Base-by-base conservation (phyloP, 2,888 invertebrate genomes). In the Tiliacea citrago region DNA sequence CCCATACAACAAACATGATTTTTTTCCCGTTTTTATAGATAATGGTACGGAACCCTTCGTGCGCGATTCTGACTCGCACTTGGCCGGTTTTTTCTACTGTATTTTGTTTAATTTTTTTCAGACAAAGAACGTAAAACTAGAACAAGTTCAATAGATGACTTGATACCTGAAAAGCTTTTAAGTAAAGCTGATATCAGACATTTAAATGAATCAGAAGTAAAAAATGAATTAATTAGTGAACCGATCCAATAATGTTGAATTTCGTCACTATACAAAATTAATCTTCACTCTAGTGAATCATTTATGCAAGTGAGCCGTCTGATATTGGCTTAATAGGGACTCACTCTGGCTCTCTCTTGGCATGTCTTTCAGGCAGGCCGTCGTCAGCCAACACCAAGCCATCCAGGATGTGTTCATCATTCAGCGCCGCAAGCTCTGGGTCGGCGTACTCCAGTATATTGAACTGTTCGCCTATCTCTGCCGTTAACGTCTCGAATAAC, bases 381-480 rank as follows among this genome's bases (percentile, higher is more conserved):
- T 98, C 97, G 86, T 98, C 98, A 80, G 98, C 98, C 78, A 98
- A 96, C 92, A 99, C 99, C 69, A 99, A 96, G 76, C 98, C 98
- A 91, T 99, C 98, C 72, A 99, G 97, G 86, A 99, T 98, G 90
- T 98, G 98, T 53, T 98, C 98, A 76, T 98, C 98, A 81, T 98
- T 97, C 86, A 98, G 97, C 79, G 98, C 97, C 85, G 98, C 99
- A 70, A 99, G 95, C 94, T 99, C 99, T 0, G 99, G 99, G 96
- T 99, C 99, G 0, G 99, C 99, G 93, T 99, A 99, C 93, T 99
- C 99, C 82, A 99, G 95, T 89, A 99, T 99, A 93, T 99, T 99
- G 94, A 99, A 99, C 96, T 99, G 99, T 79, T 98, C 98, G 9
- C 99, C 99, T 97, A 99, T 98, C 95, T 98, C 98, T n/a, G 98